A percentile compares a stretch with the other conserved stretches of the same genome.
Evolutionary conservation across 2,888 invertebrate species (phyloP).

Genomic region (Drosophila lacicola): DNA sequence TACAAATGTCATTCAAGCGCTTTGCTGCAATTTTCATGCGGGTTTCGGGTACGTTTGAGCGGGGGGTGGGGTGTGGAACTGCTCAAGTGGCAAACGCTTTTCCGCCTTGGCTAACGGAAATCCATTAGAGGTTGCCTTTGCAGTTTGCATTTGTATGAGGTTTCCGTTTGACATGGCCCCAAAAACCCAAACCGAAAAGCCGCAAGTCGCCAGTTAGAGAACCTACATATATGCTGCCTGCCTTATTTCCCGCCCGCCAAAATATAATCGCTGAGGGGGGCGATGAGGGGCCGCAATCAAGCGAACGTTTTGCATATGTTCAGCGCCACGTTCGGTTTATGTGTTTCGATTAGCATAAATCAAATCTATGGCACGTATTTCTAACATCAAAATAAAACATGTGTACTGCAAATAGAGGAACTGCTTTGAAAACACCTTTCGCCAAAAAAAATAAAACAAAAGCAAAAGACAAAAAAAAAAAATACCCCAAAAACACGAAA

Average conservation of each 20-base stretch:
- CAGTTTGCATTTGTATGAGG: constrained; percentile 72
- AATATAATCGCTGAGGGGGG: constrained; percentile 13
- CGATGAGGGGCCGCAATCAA: constrained; percentile 50
- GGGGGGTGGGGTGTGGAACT: neutral
- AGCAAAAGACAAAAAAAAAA: constrained; percentile 2
- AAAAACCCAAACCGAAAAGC: constrained; percentile 8
- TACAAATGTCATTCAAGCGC: constrained; percentile 67
- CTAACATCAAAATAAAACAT: constrained; percentile 30
- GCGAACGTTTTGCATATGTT: constrained; percentile 71
- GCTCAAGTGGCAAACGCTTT: constrained; percentile 71
- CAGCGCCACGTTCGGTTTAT: constrained; percentile 53
- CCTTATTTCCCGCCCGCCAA: neutral
- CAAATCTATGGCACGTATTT: constrained; percentile 55
- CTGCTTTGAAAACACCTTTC: constrained; percentile 72
- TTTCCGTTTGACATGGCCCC: constrained; percentile 74
- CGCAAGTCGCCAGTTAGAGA: constrained; percentile 16
- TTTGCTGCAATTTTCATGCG: constrained; percentile 49
- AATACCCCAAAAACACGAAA: constrained; percentile 45
- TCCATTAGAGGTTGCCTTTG: constrained; percentile 73
- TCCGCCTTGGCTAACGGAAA: constrained; percentile 73
- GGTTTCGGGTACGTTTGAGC: constrained; percentile 3
- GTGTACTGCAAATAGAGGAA: constrained; percentile 66
- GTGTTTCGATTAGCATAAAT: constrained; percentile 74
- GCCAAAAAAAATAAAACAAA: constrained; percentile 25
- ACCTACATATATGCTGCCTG: neutral